Evolutionary conservation across 2,797 vertebrate species (phyloP).

Genomic region (Thalassophryne amazonica): DNA sequence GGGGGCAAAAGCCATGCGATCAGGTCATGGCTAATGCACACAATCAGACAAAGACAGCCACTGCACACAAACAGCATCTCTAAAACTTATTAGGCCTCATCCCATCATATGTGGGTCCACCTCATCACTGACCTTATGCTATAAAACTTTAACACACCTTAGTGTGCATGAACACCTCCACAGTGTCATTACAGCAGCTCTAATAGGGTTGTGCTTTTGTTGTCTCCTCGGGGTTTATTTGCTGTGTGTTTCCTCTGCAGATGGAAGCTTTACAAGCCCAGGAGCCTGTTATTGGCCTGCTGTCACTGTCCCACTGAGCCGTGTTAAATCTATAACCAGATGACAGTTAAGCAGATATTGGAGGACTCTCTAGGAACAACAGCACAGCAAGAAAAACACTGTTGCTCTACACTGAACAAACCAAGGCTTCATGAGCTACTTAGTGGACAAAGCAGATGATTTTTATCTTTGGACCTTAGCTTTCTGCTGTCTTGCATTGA

Average conservation of each 20-base stretch:
- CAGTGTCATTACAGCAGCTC: constrained; percentile 61
- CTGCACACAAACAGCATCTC: constrained; percentile 36
- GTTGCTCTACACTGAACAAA: constrained; percentile 36
- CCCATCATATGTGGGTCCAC: constrained; percentile 71
- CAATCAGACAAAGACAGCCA: constrained; percentile 18
- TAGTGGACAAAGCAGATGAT: constrained; percentile 41
- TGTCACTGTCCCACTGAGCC: constrained; percentile 66
- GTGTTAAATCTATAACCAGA: constrained; percentile 69
- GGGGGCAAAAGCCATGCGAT: too few species aligned
- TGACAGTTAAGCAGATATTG: constrained; percentile 66
- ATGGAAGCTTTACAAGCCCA: constrained; percentile 72
- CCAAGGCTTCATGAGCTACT: constrained; percentile 56
- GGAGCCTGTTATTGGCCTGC: constrained; percentile 68
- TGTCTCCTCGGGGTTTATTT: constrained; percentile 67
- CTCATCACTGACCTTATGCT: constrained; percentile 74
- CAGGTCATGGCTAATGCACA: constrained; percentile 24
- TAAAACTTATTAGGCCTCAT: constrained; percentile 71
- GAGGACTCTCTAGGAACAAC: constrained; percentile 57
- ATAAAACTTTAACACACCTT: constrained; percentile 77
- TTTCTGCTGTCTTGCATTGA: constrained; percentile 33
- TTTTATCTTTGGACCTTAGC: constrained; percentile 31
- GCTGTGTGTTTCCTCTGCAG: constrained; percentile 66
- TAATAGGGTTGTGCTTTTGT: constrained; percentile 61
- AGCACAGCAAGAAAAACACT: constrained; percentile 39
- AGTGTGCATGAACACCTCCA: constrained; percentile 52